Percentiles rank a stretch among this genome's conserved stretches.
Conservation (phyloP, 2,888 invertebrate species). For the Eumacrocentrus americanus region DNA sequence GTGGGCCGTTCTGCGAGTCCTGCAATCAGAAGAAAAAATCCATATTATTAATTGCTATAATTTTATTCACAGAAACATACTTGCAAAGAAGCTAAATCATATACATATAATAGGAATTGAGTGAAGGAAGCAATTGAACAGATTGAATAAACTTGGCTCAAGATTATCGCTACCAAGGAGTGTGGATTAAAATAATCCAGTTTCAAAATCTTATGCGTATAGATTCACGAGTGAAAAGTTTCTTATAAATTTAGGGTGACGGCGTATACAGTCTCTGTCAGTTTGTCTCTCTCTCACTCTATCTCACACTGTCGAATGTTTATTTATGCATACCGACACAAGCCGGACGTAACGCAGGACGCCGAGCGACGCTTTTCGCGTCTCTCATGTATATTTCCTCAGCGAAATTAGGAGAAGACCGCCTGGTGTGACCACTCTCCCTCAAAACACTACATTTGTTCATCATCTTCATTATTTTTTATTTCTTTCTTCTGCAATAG, state of each 20-base stretch:
- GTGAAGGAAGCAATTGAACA: conserved; percentile 4
- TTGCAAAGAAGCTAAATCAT: too few relatives aligned
- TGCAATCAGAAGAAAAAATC: conserved; percentile 65
- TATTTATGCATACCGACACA: conserved; percentile 59
- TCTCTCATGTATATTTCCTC: conserved; percentile 59
- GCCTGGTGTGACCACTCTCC: conserved; percentile 45
- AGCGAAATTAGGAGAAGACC: conserved; percentile 47
- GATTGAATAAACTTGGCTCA: conserved; percentile 11
- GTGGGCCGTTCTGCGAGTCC: conserved; percentile 80
- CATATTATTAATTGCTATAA: background rate
- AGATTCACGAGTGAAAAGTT: conserved; percentile 2
- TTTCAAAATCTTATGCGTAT: conserved; percentile 30
- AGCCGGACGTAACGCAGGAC: conserved; percentile 58
- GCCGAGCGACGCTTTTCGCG: conserved; percentile 57
- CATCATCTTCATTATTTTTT: background rate
- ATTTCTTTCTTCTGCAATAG: too few relatives aligned
- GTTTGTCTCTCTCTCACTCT: conserved; percentile 39
- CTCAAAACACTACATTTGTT: background rate
- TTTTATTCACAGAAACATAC: background rate
- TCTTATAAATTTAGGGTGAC: conserved; percentile 48
- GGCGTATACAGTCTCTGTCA: conserved; percentile 44
- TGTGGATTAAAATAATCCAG: conserved; percentile 38
- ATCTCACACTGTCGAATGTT: conserved; percentile 44
- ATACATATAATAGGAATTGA: background rate
- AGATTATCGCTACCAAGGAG: conserved; percentile 6